Conservation (phyloP, 2,888 invertebrate species). For the Anarsia innoxiella region DNA sequence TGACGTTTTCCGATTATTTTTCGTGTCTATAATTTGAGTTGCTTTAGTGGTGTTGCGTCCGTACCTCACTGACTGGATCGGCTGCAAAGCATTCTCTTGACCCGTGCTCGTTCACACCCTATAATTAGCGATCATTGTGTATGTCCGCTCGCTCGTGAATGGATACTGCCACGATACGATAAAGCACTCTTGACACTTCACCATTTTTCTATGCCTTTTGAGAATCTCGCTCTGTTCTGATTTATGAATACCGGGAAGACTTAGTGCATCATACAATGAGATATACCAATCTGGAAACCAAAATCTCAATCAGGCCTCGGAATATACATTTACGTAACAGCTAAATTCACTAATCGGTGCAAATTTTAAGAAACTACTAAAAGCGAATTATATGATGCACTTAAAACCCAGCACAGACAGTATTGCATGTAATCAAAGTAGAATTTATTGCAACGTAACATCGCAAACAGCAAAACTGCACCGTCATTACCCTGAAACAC, state of each 20-base stretch:
- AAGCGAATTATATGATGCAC: conserved; percentile 68
- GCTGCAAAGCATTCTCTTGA: conserved; percentile 69
- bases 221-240: conserved; percentile 61
- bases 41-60: conserved; percentile 76
- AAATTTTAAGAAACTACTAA: conserved; percentile 31
- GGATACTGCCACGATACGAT: conserved; percentile 55
- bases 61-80: conserved; percentile 74
- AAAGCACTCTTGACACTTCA: conserved; percentile 64
- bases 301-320: conserved; percentile 26
- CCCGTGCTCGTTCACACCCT: conserved; percentile 71
- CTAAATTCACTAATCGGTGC: conserved; percentile 26
- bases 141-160: conserved; percentile 71
- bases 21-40: conserved; percentile 74
- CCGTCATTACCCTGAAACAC: conserved; percentile 63
- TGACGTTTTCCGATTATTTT: conserved; percentile 72
- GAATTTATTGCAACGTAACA: conserved; percentile 59
- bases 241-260: conserved; percentile 49
- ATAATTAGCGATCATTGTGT: conserved; percentile 71
- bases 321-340: conserved; percentile 7
- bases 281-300: conserved; percentile 21
- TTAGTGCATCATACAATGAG: conserved; percentile 72
- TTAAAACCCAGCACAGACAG: conserved; percentile 64
- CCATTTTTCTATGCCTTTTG: conserved; percentile 65
- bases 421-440: conserved; percentile 66
- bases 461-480: conserved; percentile 64